Percentiles rank a stretch among this genome's conserved stretches.
phyloP scores from a whole-genome alignment of 2,888 invertebrate species.

The Dugesia japonica region DNA sequence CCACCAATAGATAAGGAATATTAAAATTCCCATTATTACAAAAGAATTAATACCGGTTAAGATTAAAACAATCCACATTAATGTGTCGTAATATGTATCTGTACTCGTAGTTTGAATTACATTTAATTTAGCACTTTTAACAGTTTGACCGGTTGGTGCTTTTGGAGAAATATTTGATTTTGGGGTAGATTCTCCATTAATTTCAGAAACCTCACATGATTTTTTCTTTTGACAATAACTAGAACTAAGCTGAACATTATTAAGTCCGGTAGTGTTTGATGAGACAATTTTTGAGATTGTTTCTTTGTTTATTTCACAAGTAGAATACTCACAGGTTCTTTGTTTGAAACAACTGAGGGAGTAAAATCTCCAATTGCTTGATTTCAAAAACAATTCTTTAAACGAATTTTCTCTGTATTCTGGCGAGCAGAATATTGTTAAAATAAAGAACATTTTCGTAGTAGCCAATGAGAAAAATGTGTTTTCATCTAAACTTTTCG shows the following conservation, averaged over 20 bases:
- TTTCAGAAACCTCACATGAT: not conserved
- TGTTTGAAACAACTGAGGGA: not conserved
- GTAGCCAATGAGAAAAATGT: not conserved
- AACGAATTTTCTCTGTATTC: not conserved
- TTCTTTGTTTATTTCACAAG: not conserved
- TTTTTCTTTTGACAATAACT: too few relatives aligned
- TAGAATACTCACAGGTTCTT: not conserved
- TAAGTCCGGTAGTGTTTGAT: not conserved
- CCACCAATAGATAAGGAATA: not conserved
- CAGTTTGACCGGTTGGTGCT: not conserved
- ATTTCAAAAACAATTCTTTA: not conserved
- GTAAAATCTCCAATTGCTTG: not conserved
- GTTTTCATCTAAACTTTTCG: not conserved
- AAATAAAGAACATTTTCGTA: not conserved
- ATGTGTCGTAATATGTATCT: not conserved
- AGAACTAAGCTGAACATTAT: not conserved
- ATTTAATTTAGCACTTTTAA: not conserved
- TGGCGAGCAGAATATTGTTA: not conserved
- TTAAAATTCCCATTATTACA: not conserved
- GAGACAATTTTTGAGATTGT: not conserved
- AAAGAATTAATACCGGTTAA: not conserved
- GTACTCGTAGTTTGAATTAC: not conserved
- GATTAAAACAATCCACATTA: not conserved
- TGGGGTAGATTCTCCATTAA: not conserved
- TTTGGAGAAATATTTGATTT: not conserved